Percentiles rank a stretch among this genome's conserved stretches.
These are phyloP conservation scores for Sesamia inferens DNA, from an alignment of 2,888 invertebrate genomes.

Conservation along the genomic window DNA sequence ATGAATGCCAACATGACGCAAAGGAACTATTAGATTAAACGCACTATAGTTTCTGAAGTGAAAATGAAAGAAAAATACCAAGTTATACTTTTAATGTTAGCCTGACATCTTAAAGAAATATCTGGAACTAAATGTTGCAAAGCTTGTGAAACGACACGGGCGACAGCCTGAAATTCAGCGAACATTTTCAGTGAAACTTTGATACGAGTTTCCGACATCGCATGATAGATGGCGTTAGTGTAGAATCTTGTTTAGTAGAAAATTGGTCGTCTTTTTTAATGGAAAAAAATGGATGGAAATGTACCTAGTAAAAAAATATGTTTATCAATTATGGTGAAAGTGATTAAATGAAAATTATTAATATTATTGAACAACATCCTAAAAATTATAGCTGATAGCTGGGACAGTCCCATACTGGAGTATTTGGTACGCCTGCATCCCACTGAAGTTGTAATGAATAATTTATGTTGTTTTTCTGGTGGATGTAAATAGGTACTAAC, in stretches of 20 bases:
- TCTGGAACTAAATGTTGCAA: conserved; percentile 48
- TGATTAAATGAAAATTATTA: too few species aligned
- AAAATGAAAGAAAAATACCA: background rate
- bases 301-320: background rate
- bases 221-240: conserved; percentile 58
- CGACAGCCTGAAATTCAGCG: conserved; percentile 54
- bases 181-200: conserved; percentile 48
- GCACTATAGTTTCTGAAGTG: too few species aligned
- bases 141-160: conserved; percentile 7
- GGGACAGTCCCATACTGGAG: too few species aligned
- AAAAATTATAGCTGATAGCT: too few species aligned
- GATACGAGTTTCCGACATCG: conserved; percentile 28
- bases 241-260: background rate
- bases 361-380: too few species aligned
- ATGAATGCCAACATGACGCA: too few species aligned
- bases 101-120: conserved; percentile 57
- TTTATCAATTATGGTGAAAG: too few species aligned
- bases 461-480: too few species aligned
- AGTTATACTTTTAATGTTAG: conserved; percentile 1
- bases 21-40: too few species aligned
- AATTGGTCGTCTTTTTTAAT: background rate
- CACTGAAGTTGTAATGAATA: too few species aligned
- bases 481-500: too few species aligned
- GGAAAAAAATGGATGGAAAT: background rate
- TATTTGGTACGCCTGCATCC: too few species aligned